phyloP scores from a whole-genome alignment of 2,888 invertebrate species.

The Strigamia crassipes region DNA sequence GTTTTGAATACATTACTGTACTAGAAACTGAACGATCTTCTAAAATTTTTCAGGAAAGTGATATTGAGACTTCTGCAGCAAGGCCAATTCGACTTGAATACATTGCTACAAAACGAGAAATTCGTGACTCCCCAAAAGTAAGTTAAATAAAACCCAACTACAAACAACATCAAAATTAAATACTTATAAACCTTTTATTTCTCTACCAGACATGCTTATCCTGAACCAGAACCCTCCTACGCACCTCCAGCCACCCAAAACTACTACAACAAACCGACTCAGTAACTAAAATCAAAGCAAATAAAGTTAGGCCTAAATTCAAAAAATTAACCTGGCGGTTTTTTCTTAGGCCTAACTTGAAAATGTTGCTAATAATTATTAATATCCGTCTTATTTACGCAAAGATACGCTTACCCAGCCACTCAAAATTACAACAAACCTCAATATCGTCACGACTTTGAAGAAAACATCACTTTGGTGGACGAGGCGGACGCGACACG shows the following conservation, averaged over 20 bases:
- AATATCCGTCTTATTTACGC: too few relatives aligned
- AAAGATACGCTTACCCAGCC: background rate
- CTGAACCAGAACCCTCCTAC: too few relatives aligned
- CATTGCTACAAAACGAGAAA: background rate
- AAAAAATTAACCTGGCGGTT: too few relatives aligned
- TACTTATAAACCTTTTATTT: too few relatives aligned
- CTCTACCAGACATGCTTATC: too few relatives aligned
- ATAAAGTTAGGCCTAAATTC: too few relatives aligned
- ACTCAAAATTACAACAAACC: background rate
- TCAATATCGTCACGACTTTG: background rate
- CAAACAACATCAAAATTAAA: background rate
- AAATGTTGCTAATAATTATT: background rate
- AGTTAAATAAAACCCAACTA: background rate
- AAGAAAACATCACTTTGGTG: background rate
- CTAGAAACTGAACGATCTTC: background rate
- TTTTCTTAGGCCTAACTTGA: too few relatives aligned
- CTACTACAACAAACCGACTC: too few relatives aligned
- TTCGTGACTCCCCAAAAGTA: background rate
- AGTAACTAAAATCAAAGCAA: too few relatives aligned
- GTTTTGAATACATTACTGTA: background rate
- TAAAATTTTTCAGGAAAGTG: background rate
- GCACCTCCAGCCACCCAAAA: too few relatives aligned
- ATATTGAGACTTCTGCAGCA: conserved; percentile 25
- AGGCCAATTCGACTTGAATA: conserved; percentile 31
- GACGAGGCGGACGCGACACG: background rate